These are phyloP conservation scores for Stomatorhinus walkeri DNA, from an alignment of 2,797 vertebrate genomes.

Conservation along the genomic window DNA sequence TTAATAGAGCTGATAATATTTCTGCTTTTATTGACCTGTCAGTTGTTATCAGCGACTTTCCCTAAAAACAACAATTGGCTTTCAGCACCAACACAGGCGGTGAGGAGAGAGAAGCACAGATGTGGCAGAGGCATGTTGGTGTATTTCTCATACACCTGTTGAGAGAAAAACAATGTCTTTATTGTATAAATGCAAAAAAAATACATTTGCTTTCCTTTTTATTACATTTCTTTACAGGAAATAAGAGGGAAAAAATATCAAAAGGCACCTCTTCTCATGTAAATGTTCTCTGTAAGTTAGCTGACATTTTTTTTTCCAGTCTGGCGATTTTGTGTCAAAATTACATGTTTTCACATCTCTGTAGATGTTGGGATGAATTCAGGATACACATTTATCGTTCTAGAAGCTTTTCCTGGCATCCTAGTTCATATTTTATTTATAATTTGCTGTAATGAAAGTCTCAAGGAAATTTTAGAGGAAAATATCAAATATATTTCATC, in stretches of 20 bases:
- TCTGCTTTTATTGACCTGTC: slow-evolving; percentile 67
- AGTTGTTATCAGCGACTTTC: slow-evolving; percentile 58
- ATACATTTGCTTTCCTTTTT: not conserved
- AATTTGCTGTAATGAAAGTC: not conserved
- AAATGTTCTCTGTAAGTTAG: not conserved
- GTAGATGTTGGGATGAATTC: not conserved
- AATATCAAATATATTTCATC: not conserved
- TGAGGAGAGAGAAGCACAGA: slow-evolving; percentile 60
- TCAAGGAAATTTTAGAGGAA: not conserved
- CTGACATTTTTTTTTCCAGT: not conserved
- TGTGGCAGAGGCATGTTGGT: slow-evolving; percentile 12
- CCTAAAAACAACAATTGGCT: slow-evolving; percentile 52
- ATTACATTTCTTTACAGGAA: not conserved
- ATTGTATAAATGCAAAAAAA: not conserved
- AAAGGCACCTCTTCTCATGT: not conserved
- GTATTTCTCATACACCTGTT: not conserved
- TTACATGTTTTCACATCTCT: not conserved
- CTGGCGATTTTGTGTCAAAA: not conserved
- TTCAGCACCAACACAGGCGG: slow-evolving; percentile 45
- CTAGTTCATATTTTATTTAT: not conserved
- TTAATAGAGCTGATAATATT: slow-evolving; percentile 57
- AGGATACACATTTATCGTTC: not conserved
- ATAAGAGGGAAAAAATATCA: not conserved
- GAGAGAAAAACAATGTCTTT: not conserved
- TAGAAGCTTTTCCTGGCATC: not conserved